These are phyloP conservation scores for Camponotus pennsylvanicus DNA, from an alignment of 1,140 invertebrate genomes.

Conservation along the genomic window DNA sequence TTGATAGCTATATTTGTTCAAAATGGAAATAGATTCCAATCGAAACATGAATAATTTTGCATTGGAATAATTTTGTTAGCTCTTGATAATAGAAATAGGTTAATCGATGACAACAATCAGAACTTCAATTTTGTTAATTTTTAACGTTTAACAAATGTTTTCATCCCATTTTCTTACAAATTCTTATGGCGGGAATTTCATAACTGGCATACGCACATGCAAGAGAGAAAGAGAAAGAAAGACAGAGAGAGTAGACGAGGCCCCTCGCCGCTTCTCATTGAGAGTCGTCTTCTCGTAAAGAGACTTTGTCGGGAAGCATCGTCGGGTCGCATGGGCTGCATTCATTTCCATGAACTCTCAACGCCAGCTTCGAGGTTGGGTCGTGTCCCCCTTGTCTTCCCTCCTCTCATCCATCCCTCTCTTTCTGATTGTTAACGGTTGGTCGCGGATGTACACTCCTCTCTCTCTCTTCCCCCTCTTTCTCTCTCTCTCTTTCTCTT, in stretches of 20 bases:
- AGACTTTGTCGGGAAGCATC: constrained; percentile 17
- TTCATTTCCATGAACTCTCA: constrained; percentile 65
- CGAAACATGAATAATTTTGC: constrained; percentile 19
- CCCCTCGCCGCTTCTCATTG: constrained; percentile 17
- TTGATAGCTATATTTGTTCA: background rate
- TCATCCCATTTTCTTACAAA: constrained; percentile 32
- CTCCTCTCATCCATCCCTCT: background rate
- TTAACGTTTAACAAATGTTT: constrained; percentile 16
- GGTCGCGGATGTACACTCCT: background rate
- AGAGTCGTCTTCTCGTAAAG: constrained; percentile 31
- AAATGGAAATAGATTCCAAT: constrained; percentile 18
- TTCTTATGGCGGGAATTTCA: constrained; percentile 25
- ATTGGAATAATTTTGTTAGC: background rate
- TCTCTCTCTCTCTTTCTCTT: constrained; percentile 6
- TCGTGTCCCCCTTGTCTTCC: constrained; percentile 42
- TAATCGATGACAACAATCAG: background rate
- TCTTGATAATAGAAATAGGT: background rate
- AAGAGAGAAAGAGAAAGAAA: too few species aligned
- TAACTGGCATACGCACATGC: background rate
- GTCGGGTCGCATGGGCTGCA: constrained; percentile 29
- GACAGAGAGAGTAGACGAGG: constrained; percentile 2
- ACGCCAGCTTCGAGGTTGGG: constrained; percentile 47
- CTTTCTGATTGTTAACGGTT: constrained; percentile 8
- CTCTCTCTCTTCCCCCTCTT: background rate
- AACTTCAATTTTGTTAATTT: constrained; percentile 43